phyloP scores from a whole-genome alignment of 2,797 vertebrate species.

The Synaphobranchus kaupii region DNA sequence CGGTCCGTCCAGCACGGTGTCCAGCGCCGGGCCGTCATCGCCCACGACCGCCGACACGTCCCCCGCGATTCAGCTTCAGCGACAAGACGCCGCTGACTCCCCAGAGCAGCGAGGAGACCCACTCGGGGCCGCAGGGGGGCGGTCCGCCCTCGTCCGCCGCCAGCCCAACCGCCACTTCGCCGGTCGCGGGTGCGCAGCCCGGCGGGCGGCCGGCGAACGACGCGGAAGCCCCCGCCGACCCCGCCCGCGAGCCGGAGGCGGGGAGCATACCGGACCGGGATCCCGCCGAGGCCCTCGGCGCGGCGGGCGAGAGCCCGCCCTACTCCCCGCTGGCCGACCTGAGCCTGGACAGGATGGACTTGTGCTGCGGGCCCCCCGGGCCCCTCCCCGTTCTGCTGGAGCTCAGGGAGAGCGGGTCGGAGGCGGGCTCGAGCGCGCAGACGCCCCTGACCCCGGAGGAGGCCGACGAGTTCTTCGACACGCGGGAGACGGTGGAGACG shows the following conservation, averaged over 20 bases:
- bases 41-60: conserved; percentile 85
- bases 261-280: conserved; percentile 24
- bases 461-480: conserved; percentile 72
- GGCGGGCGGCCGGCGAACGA: conserved; percentile 54
- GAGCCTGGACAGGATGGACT: conserved; percentile 60
- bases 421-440: conserved; percentile 75
- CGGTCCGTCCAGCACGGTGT: conserved; percentile 93
- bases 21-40: conserved; percentile 93
- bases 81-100: conserved; percentile 81
- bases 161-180: conserved; percentile 37
- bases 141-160: conserved; percentile 39
- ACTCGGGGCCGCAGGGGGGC: conserved; percentile 55
- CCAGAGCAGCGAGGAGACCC: conserved; percentile 79
- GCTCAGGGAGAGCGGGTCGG: conserved; percentile 77
- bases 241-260: conserved; percentile 22
- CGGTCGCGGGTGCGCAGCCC: conserved; percentile 45
- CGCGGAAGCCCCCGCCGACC: neutral
- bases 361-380: conserved; percentile 62
- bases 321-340: conserved; percentile 60
- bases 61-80: conserved; percentile 84
- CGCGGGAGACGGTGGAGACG: conserved; percentile 68
- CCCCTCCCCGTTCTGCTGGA: conserved; percentile 74
- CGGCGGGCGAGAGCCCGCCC: conserved; percentile 38
- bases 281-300: neutral
- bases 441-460: conserved; percentile 74